These are phyloP conservation scores for Pseudopodoces humilis DNA, from an alignment of 2,113 vertebrate genomes.

Conservation along the genomic window DNA sequence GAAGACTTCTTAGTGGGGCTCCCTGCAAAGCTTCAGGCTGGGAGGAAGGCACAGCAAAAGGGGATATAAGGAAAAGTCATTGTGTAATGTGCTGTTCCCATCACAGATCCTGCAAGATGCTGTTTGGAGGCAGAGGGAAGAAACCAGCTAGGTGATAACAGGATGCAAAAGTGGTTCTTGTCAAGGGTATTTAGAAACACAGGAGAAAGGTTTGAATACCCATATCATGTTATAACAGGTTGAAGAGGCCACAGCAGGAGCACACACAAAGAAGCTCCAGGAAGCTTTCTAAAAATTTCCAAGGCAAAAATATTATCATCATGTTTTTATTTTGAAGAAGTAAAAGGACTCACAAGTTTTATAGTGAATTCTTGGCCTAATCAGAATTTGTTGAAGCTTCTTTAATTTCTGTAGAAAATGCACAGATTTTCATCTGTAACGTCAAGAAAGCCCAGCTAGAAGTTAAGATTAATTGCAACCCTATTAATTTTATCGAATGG, in stretches of 20 bases:
- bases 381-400: background rate
- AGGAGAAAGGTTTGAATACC: background rate
- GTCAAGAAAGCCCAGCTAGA: background rate
- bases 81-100: background rate
- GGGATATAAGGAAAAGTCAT: background rate
- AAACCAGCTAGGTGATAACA: background rate
- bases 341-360: background rate
- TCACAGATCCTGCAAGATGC: background rate
- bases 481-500: background rate
- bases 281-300: background rate
- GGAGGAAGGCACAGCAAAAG: background rate
- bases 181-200: background rate
- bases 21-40: background rate
- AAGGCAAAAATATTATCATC: background rate
- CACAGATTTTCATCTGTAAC: background rate
- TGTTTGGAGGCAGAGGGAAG: background rate
- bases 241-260: background rate
- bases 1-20: background rate
- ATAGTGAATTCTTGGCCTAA: background rate
- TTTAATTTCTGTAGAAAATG: background rate
- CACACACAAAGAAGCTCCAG: background rate
- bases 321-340: background rate
- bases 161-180: background rate
- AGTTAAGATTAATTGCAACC: background rate
- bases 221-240: background rate